These are phyloP conservation scores for Drymonia ruficornis DNA, from an alignment of 2,888 invertebrate genomes.

Conservation along the genomic window DNA sequence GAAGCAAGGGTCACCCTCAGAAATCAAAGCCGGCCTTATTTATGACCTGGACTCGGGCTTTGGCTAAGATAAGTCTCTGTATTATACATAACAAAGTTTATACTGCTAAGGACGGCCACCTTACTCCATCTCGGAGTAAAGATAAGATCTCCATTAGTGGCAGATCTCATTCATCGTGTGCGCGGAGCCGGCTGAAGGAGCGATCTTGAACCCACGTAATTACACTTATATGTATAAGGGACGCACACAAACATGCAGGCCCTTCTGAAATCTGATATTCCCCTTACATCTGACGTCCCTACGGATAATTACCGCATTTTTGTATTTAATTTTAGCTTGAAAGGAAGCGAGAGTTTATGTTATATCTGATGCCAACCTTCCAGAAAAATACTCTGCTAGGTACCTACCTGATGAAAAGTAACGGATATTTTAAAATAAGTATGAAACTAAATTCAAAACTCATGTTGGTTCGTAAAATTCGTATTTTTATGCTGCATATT, in stretches of 20 bases:
- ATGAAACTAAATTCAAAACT: background rate
- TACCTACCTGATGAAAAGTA: background rate
- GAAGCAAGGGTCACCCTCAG: slow-evolving; percentile 73
- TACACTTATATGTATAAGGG: slow-evolving; percentile 57
- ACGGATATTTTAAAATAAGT: background rate
- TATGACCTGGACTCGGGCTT: slow-evolving; percentile 73
- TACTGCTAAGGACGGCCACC: slow-evolving; percentile 71
- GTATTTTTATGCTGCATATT: slow-evolving; percentile 2
- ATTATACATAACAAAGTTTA: slow-evolving; percentile 75
- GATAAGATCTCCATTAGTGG: slow-evolving; percentile 82
- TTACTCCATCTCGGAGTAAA: slow-evolving; percentile 68
- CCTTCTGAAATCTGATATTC: slow-evolving; percentile 55
- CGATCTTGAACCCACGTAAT: slow-evolving; percentile 59
- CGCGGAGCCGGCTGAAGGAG: slow-evolving; percentile 59
- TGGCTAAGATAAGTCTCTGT: slow-evolving; percentile 72
- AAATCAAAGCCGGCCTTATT: slow-evolving; percentile 81
- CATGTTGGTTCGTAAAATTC: background rate
- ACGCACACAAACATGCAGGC: slow-evolving; percentile 51
- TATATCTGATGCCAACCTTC: slow-evolving; percentile 25
- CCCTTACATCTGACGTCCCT: slow-evolving; percentile 42
- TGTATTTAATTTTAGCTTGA: slow-evolving; percentile 32
- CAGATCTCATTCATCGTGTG: slow-evolving; percentile 77
- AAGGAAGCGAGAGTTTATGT: slow-evolving; percentile 18
- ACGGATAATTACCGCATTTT: slow-evolving; percentile 38
- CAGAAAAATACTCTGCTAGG: slow-evolving; percentile 13